These are phyloP conservation scores for Aspiorhynchus laticeps DNA, from an alignment of 2,113 vertebrate genomes.

Conservation along the genomic window DNA sequence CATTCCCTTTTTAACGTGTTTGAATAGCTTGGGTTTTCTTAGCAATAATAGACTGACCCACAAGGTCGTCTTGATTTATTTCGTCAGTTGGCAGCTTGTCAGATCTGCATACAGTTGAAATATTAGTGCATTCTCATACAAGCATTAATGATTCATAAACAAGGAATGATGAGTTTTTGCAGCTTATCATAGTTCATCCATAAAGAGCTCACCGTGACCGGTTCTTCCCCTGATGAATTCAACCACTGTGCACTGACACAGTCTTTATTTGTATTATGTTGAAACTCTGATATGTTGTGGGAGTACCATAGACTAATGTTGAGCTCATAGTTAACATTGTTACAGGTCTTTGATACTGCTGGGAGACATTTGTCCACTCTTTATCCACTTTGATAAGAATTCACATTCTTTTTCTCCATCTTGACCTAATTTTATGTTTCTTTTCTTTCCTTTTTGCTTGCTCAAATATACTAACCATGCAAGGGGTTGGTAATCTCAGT, in stretches of 20 bases:
- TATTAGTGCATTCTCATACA: background rate
- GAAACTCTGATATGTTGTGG: constrained; percentile 25
- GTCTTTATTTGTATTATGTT: constrained; percentile 14
- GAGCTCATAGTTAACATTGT: constrained; percentile 5
- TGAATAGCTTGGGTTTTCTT: background rate
- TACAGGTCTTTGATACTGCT: background rate
- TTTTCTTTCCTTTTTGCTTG: background rate
- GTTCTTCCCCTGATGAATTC: background rate
- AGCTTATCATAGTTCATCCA: constrained; percentile 23
- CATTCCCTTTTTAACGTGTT: background rate
- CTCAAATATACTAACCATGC: constrained; percentile 13
- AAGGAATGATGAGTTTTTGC: constrained; percentile 12
- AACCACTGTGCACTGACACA: constrained; percentile 3
- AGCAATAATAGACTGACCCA: background rate
- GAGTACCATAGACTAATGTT: background rate
- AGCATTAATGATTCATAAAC: constrained; percentile 33
- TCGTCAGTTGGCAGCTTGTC: background rate
- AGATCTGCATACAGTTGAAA: background rate
- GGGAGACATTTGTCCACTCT: background rate
- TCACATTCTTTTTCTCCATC: background rate
- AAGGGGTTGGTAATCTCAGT: background rate
- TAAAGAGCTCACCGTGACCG: background rate
- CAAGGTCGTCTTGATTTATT: background rate
- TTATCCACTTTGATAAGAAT: constrained; percentile 18
- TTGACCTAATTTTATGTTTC: background rate